Evolutionary conservation across 2,113 vertebrate genomes (phyloP).

Genomic region (Campylomormyrus tamandua): DNA sequence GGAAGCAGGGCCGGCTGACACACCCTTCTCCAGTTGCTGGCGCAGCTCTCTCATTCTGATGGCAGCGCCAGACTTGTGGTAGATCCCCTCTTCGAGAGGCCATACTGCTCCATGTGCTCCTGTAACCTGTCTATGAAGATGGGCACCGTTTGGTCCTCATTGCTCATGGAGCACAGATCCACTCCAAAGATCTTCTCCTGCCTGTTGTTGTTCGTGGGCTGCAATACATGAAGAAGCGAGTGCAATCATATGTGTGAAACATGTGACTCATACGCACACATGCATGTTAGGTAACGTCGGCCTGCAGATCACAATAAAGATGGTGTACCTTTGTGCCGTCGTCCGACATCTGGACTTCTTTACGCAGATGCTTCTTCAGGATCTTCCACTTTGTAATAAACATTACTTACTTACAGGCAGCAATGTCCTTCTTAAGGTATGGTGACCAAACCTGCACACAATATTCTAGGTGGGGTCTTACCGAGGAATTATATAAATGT

Average conservation of each 20-base stretch:
- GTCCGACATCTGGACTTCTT: constrained; percentile 19
- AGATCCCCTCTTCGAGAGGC: constrained; percentile 90
- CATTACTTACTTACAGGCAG: no score
- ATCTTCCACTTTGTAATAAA: no score
- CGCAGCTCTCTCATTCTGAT: constrained; percentile 80
- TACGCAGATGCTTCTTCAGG: constrained; percentile 39
- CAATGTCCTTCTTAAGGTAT: no score
- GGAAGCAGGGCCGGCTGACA: not conserved
- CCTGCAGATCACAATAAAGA: not conserved
- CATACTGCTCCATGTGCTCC: constrained; percentile 82
- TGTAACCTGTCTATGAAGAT: constrained; percentile 70
- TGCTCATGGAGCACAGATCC: constrained; percentile 68
- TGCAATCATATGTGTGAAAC: no score
- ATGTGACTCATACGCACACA: not conserved
- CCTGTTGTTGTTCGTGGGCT: constrained; percentile 71
- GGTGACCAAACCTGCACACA: no score
- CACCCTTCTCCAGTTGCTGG: constrained; percentile 76
- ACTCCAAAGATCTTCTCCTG: constrained; percentile 85
- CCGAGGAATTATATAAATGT: no score
- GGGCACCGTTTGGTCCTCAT: constrained; percentile 67
- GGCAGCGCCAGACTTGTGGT: constrained; percentile 84
- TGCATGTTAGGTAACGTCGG: not conserved
- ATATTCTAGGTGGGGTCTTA: no score
- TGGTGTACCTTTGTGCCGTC: constrained; percentile 57
- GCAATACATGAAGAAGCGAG: constrained; percentile 17